Evolutionary conservation across 1,140 invertebrate species (phyloP).

Genomic region (Subanguina moxae): DNA sequence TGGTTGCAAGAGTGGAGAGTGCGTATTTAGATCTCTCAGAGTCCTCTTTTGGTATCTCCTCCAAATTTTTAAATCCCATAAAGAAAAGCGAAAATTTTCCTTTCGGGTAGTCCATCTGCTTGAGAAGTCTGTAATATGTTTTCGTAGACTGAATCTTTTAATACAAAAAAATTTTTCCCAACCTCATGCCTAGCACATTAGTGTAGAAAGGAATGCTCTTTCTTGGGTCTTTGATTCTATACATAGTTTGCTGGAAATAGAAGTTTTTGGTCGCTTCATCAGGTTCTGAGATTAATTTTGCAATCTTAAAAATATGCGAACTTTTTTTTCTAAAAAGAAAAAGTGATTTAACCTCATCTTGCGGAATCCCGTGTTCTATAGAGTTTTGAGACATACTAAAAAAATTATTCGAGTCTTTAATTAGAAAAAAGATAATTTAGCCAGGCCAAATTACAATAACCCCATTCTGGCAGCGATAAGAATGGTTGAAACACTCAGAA

Average conservation of each 20-base stretch:
- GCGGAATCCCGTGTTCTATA: not conserved
- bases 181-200: conserved; percentile 79
- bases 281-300: conserved; percentile 24
- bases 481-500: too few species aligned
- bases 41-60: conserved; percentile 70
- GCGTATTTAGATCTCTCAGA: conserved; percentile 72
- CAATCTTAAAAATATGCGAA: conserved; percentile 27
- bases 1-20: conserved; percentile 75
- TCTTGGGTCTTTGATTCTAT: conserved; percentile 79
- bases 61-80: conserved; percentile 78
- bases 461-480: too few species aligned
- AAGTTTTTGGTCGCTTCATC: conserved; percentile 68
- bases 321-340: not conserved
- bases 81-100: conserved; percentile 89
- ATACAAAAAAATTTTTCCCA: conserved; percentile 10
- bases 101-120: conserved; percentile 80
- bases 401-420: too few species aligned
- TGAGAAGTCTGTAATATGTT: conserved; percentile 65
- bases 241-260: conserved; percentile 92
- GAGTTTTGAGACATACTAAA: not conserved
- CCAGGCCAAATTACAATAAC: too few species aligned
- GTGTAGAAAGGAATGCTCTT: conserved; percentile 82
- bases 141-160: conserved; percentile 18
- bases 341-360: not conserved
- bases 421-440: too few species aligned